Evolutionary conservation across 2,888 invertebrate genomes (phyloP), one percentile per base, ranked within the genome.

Genomic region (Drosophila anomalata): DNA sequence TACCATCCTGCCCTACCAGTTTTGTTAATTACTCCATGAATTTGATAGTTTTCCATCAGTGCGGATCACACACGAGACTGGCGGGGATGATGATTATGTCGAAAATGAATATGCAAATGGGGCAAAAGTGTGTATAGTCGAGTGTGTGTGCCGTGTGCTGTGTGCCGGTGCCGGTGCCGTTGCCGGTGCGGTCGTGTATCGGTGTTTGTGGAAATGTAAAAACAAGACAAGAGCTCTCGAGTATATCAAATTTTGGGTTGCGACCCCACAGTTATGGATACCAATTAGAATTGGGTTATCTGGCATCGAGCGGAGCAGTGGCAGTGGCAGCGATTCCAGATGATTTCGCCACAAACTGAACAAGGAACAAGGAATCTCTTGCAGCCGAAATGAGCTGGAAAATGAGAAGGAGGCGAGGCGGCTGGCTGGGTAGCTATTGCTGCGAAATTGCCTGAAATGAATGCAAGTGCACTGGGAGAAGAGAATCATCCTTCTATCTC

Each of bases 71-170:
- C 58, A 51, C 53, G 60, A 58, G 66, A 31, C 52, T 77, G 78
- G 68, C 69, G 78, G 66, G 12, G 59, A 62, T 33, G 61, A 62
- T 63, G 63, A 62, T 62, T 77, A 73, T 78, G 87, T 80, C 77
- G 73, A 78, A 81, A 76, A 78, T 70, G 74, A 74, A 76, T 87
- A 81, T 81, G 87, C 87, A 81, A 87, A 87, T 81, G 82, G 67
- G 71, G 20, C 20, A 31, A 39, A 51, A 31, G 17, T 44, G 33
- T 42, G 61, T 31, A 50, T 57, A n/a, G 7, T 29, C 58, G 41
- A 52, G 42, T 65, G 52, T 60, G 12, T 59, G 29, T 24, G 8
- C 29, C 8, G 8, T 22, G 22, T 22, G 22, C 22, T 22, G 3
- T 22, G 22, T 22, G 22, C 4, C 4, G 22, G 22, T 3, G 22